phyloP scores from a whole-genome alignment of 2,797 vertebrate species.

The Tapera naevia region DNA sequence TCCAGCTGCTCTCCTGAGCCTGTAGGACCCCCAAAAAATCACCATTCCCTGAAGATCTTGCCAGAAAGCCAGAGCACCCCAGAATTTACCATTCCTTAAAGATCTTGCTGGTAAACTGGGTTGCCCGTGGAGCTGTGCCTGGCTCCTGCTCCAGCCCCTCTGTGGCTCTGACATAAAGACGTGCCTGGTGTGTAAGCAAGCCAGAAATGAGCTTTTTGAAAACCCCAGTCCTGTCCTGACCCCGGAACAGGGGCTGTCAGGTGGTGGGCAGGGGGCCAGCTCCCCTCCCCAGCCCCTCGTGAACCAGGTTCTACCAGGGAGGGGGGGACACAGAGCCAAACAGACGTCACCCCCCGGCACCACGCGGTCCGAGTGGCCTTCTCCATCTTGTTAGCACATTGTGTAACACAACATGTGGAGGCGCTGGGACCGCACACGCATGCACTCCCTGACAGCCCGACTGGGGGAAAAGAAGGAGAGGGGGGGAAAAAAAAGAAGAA shows the following conservation, averaged over 20 bases:
- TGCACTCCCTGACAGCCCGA: conserved; percentile 39
- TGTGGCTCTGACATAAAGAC: not conserved
- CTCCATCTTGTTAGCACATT: conserved; percentile 70
- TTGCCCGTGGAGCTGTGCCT: not conserved
- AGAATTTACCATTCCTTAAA: not conserved
- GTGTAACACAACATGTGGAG: conserved; percentile 61
- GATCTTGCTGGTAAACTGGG: not conserved
- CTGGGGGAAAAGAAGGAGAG: not conserved
- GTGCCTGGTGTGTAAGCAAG: not conserved
- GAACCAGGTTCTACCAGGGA: not conserved
- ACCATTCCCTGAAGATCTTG: not conserved
- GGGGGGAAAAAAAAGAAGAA: rapidly evolving
- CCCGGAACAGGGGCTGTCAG: not conserved
- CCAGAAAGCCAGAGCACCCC: no score
- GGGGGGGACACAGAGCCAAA: not conserved
- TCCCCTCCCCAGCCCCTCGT: not conserved
- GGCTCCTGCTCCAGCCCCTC: not conserved
- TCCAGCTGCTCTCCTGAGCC: not conserved
- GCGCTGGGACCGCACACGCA: conserved; percentile 55
- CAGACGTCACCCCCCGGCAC: conserved; percentile 50
- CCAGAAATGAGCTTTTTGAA: not conserved
- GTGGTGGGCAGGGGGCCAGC: not conserved
- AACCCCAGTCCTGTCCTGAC: not conserved
- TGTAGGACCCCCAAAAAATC: not conserved
- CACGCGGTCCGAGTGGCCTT: conserved; percentile 25